phyloP scores from a whole-genome alignment of 2,113 vertebrate genomes.

The Osmerus eperlanus region DNA sequence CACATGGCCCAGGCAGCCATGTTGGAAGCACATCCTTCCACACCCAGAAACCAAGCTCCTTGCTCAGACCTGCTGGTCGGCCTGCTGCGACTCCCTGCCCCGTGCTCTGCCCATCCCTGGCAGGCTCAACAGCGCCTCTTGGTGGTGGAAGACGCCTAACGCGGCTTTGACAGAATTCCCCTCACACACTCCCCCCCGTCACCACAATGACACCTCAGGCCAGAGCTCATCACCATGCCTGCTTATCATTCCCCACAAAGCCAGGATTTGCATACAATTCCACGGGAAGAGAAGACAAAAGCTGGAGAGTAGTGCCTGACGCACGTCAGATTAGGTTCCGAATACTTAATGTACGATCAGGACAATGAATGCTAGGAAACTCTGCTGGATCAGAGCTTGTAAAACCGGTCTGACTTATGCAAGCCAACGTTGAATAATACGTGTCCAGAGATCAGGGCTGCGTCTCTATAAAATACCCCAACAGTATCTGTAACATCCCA shows the following conservation, averaged over 20 bases:
- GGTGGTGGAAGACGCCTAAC: conserved; percentile 23
- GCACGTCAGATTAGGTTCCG: conserved; percentile 31
- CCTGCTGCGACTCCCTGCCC: background rate
- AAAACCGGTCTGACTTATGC: background rate
- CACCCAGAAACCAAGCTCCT: too few relatives aligned
- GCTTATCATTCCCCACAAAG: conserved; percentile 40
- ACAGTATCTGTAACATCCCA: too few relatives aligned
- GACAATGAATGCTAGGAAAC: background rate
- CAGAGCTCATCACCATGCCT: conserved; percentile 34
- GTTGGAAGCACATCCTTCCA: too few relatives aligned
- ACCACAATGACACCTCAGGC: conserved; percentile 35
- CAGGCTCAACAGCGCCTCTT: conserved; percentile 53
- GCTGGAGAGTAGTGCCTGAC: conserved; percentile 15
- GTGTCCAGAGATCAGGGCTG: too few relatives aligned
- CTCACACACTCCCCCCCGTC: background rate
- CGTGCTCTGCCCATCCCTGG: background rate
- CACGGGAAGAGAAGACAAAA: conserved; percentile 3
- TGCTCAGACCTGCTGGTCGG: background rate
- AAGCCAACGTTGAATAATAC: background rate
- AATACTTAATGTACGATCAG: conserved; percentile 35
- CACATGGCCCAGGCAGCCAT: too few relatives aligned
- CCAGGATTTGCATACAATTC: conserved; percentile 46
- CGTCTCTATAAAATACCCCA: too few relatives aligned
- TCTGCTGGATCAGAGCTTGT: conserved; percentile 12
- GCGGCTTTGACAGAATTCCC: background rate